Conservation (phyloP, 2,113 vertebrate genomes). For the Aphyosemion australe region DNA sequence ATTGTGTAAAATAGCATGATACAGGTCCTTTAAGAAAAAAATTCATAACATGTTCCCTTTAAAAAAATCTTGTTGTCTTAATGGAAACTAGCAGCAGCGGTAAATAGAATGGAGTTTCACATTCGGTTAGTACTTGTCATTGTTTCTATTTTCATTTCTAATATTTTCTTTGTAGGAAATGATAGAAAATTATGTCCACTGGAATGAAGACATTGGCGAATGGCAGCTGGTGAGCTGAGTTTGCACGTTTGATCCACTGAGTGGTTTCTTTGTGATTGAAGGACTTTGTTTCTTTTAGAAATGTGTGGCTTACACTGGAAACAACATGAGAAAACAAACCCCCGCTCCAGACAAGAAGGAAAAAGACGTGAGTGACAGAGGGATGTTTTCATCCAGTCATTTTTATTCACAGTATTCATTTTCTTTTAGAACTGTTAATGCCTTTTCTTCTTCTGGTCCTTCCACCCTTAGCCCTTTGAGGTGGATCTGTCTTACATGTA, state of each 20-base stretch:
- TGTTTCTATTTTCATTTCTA: background rate
- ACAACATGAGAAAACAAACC: slow-evolving; percentile 98
- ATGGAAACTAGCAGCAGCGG: too few relatives aligned
- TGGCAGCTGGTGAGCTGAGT: slow-evolving; percentile 91
- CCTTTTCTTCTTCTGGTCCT: slow-evolving; percentile 4
- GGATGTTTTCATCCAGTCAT: background rate
- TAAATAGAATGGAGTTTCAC: too few relatives aligned
- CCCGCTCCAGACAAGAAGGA: slow-evolving; percentile 96
- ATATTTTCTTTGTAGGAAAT: slow-evolving; percentile 83
- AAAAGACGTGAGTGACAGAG: slow-evolving; percentile 89
- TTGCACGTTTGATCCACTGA: background rate
- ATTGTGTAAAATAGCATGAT: too few relatives aligned
- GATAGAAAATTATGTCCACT: slow-evolving; percentile 98
- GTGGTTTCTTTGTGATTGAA: background rate
- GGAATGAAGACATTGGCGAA: slow-evolving; percentile 99
- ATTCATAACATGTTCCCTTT: too few relatives aligned
- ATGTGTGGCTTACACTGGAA: slow-evolving; percentile 98
- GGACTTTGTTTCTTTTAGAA: slow-evolving; percentile 79
- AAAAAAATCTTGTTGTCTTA: too few relatives aligned
- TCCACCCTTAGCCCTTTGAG: slow-evolving; percentile 87
- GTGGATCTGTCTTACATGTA: slow-evolving; percentile 97
- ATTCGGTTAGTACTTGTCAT: background rate
- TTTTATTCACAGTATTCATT: background rate
- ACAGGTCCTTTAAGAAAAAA: too few relatives aligned
- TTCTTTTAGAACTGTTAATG: background rate